Conservation (phyloP, 2,797 vertebrate species). For the Sebastes wilsoni region DNA sequence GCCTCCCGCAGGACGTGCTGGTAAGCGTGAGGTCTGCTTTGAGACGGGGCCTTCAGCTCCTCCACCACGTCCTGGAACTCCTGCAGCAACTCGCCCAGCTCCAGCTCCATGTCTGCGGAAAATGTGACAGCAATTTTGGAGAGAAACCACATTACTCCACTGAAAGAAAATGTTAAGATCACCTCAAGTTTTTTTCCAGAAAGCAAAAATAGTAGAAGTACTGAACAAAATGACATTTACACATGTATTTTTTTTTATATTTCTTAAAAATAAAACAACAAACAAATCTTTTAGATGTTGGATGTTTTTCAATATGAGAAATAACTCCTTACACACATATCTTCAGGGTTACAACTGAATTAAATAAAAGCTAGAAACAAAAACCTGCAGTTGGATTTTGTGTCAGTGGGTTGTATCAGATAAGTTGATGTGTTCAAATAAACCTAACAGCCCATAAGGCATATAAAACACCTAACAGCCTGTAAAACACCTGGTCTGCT, state of each 20-base stretch:
- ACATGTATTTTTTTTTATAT: background rate
- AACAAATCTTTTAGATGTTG: background rate
- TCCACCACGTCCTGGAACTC: conserved; percentile 85
- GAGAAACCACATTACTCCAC: conserved; percentile 28
- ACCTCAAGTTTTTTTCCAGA: background rate
- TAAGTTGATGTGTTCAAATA: conserved; percentile 22
- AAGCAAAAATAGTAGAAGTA: background rate
- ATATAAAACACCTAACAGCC: conserved; percentile 26
- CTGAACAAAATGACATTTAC: background rate
- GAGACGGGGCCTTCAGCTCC: conserved; percentile 73
- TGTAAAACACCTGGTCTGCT: conserved; percentile 42
- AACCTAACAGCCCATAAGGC: conserved; percentile 30
- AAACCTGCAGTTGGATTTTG: background rate
- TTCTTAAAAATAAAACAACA: background rate
- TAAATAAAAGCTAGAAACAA: conserved; percentile 10
- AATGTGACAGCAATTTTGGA: conserved; percentile 58
- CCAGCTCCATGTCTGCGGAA: conserved; percentile 78
- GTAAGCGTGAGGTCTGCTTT: conserved; percentile 59
- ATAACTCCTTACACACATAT: background rate
- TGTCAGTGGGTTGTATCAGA: conserved; percentile 28
- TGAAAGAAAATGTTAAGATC: conserved; percentile 7
- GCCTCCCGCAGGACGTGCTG: conserved; percentile 65
- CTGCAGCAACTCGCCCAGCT: conserved; percentile 80
- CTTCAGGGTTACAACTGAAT: background rate
- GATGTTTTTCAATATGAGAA: background rate